Conservation (phyloP, 2,113 vertebrate genomes). For the Psilopsiagon aurifrons region DNA sequence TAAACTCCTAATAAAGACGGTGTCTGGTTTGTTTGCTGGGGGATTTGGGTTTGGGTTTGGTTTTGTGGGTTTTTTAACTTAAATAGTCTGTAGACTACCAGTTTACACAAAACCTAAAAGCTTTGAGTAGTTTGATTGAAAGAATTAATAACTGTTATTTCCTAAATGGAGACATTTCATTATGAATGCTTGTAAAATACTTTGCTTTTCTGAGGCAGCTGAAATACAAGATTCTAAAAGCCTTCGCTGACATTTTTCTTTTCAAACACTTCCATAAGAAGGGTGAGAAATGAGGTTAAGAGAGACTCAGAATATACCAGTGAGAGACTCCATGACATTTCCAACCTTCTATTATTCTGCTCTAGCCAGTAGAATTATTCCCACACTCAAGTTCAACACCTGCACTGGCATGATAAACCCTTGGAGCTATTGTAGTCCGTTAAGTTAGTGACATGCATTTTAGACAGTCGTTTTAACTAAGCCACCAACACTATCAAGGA, state of each 20-base stretch:
- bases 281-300: conserved; percentile 32
- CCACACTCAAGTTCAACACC: not conserved
- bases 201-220: not conserved
- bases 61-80: not conserved
- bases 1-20: not conserved
- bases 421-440: conserved; percentile 6
- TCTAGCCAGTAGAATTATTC: not conserved
- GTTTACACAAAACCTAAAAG: not conserved
- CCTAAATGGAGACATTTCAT: not conserved
- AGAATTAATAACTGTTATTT: conserved; percentile 57
- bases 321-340: conserved; percentile 30
- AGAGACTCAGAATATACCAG: conserved; percentile 11
- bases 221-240: conserved; percentile 17
- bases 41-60: not conserved
- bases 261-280: not conserved
- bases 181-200: not conserved
- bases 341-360: conserved; percentile 12
- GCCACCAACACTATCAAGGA: conserved; percentile 8
- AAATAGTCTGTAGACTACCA: not conserved
- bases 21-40: not conserved
- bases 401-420: conserved; percentile 36
- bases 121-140: not conserved
- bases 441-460: conserved; percentile 10
- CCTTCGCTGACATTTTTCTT: conserved; percentile 11
- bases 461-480: not conserved